Base-by-base conservation (phyloP, 2,113 vertebrate genomes). In the Tachuris rubrigastra region DNA sequence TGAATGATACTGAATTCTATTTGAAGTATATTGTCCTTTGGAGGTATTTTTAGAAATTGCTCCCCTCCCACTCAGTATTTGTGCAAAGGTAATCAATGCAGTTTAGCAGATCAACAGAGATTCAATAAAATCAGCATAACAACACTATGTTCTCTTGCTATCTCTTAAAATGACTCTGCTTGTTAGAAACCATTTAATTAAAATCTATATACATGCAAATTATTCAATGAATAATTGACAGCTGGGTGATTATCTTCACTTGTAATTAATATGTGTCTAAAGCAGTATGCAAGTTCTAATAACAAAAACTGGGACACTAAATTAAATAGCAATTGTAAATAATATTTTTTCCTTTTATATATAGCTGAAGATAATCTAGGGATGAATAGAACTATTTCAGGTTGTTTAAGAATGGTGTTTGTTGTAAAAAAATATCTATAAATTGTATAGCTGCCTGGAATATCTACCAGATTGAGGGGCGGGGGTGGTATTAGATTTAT, bases 141-240 rank as follows among this genome's bases (percentile, higher is more conserved):
- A 23, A 39, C 33, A 1, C 46, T 49, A 3, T 6, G 49, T 30
- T 72, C 85, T 55, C 17, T 33, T 71, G 58, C 81, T 62, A 2
- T 33, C 50, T 93, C 63, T 44, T 69, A 39, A 68, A 87, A 59
- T 35, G 18, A 52, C 19, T 86, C 80, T 47, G 14, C 56, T 93
- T 71, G 20, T 81, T 84, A 75, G 63, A 65, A 94, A n/a, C 3
- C 22, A 65, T 68, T 94, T 80, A 74, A 90, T 96, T 89, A 94
- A 91, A 91, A 87, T 56, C 25, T 79, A 72, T 52, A 46, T 37
- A 50, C 37, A 69, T 68, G 53, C 39, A 94, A 88, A 82, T 74
- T 80, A 78, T 85, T 82, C 65, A 75, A 72, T 79, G 12, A 76
- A 35, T 74, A 85, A 86, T 52, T 97, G 72, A 49, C 75, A 76